A percentile compares a stretch with the other conserved stretches of the same genome.
phyloP scores from a whole-genome alignment of 2,113 vertebrate species.

The Spheniscus mendiculus region DNA sequence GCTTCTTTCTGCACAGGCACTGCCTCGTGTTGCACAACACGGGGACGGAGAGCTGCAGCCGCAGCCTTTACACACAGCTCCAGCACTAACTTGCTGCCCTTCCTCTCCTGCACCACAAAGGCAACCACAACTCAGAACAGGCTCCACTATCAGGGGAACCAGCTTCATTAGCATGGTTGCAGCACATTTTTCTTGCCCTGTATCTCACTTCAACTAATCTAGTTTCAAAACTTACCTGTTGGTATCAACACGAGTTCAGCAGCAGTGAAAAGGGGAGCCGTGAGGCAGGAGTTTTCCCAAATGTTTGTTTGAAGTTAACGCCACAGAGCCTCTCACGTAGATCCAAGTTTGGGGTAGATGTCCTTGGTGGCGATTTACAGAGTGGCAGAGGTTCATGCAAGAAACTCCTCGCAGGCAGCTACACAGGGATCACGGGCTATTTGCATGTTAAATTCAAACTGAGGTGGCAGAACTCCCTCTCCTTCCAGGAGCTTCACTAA shows the following conservation, averaged over 20 bases:
- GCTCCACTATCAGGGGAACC: not conserved
- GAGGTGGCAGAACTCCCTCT: not conserved
- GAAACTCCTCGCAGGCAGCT: not conserved
- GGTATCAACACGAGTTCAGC: not conserved
- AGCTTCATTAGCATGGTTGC: not conserved
- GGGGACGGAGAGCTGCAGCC: fast-evolving
- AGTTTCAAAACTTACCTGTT: not conserved
- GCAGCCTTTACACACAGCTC: not conserved
- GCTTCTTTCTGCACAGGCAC: not conserved
- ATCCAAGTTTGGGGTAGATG: not conserved
- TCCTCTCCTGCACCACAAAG: not conserved
- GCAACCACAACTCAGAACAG: not conserved
- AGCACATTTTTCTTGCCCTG: not conserved
- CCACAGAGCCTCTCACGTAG: not conserved
- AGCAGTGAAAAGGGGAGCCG: not conserved
- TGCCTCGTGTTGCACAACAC: fast-evolving
- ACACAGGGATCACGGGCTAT: no score
- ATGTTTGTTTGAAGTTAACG: not conserved
- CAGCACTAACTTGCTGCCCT: not conserved
- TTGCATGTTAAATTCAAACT: not conserved
- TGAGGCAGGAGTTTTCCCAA: not conserved
- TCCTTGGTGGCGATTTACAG: not conserved
- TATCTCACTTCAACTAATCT: not conserved
- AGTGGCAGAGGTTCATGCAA: not conserved
- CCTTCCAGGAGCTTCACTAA: not conserved